Evolutionary conservation across 2,797 vertebrate species (phyloP).

Genomic region (Eutrigla gurnardus): DNA sequence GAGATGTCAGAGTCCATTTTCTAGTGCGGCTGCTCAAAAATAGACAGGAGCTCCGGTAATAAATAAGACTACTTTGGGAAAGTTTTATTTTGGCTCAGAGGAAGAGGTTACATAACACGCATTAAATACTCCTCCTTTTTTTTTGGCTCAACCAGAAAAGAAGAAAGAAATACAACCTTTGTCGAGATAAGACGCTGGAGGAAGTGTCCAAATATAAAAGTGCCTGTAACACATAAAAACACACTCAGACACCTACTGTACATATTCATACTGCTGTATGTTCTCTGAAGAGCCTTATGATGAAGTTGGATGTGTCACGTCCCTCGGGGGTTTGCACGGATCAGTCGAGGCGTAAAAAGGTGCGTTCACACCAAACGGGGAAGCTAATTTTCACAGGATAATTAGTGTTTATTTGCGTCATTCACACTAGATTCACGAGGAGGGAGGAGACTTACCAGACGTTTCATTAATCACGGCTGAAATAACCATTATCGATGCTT

Average conservation of each 20-base stretch:
- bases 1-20: constrained; percentile 65
- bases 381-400: no score
- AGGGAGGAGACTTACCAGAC: no score
- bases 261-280: constrained; percentile 15
- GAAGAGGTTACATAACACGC: constrained; percentile 70
- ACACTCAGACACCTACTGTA: not conserved
- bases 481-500: no score
- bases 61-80: constrained; percentile 68
- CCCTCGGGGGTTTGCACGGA: constrained; percentile 14
- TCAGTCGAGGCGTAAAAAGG: constrained; percentile 10
- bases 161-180: constrained; percentile 30
- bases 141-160: constrained; percentile 33
- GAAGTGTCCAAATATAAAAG: constrained; percentile 34
- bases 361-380: no score
- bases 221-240: constrained; percentile 2
- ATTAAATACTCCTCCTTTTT: constrained; percentile 59
- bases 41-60: constrained; percentile 59
- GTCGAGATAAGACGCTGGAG: constrained; percentile 7
- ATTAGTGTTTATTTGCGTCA: no score
- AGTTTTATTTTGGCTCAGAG: constrained; percentile 69
- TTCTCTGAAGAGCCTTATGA: constrained; percentile 10
- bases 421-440: no score
- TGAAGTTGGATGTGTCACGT: constrained; percentile 26
- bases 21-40: constrained; percentile 62
- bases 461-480: no score